Evolutionary conservation across 1,140 invertebrate species (phyloP).

Genomic region (Neuroterus valhalla): DNA sequence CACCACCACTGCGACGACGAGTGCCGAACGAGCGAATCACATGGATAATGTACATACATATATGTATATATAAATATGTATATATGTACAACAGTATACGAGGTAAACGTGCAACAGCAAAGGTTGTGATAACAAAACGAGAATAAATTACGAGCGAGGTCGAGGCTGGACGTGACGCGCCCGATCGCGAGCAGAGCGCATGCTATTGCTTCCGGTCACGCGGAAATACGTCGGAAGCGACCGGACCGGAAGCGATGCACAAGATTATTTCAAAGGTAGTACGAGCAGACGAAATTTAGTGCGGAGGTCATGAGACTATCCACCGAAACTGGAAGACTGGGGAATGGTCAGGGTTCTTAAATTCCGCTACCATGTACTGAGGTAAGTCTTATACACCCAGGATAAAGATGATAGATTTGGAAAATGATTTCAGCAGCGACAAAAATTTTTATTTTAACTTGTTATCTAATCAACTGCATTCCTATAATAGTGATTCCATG

Average conservation of each 20-base stretch:
- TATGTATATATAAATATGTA: slow-evolving; percentile 24
- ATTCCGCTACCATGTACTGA: background rate
- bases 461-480: too few relatives aligned
- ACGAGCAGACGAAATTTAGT: slow-evolving; percentile 14
- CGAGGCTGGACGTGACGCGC: slow-evolving; percentile 49
- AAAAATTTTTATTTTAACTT: too few relatives aligned
- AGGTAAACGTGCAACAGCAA: slow-evolving; percentile 26
- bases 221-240: slow-evolving; percentile 17
- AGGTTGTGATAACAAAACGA: slow-evolving; percentile 37
- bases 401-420: too few relatives aligned
- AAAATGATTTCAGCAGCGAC: too few relatives aligned
- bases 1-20: slow-evolving; percentile 35
- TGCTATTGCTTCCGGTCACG: slow-evolving; percentile 29
- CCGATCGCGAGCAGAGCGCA: slow-evolving; percentile 21
- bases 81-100: slow-evolving; percentile 7
- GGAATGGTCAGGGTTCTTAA: slow-evolving; percentile 32
- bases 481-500: too few relatives aligned
- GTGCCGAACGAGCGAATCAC: slow-evolving; percentile 41
- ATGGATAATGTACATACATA: slow-evolving; percentile 10
- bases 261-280: slow-evolving; percentile 27
- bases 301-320: slow-evolving; percentile 18
- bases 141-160: slow-evolving; percentile 51
- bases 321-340: slow-evolving; percentile 36
- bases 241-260: slow-evolving; percentile 20
- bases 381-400: too few relatives aligned